Conservation (phyloP, 2,888 invertebrate species). For the Macaria liturata region DNA sequence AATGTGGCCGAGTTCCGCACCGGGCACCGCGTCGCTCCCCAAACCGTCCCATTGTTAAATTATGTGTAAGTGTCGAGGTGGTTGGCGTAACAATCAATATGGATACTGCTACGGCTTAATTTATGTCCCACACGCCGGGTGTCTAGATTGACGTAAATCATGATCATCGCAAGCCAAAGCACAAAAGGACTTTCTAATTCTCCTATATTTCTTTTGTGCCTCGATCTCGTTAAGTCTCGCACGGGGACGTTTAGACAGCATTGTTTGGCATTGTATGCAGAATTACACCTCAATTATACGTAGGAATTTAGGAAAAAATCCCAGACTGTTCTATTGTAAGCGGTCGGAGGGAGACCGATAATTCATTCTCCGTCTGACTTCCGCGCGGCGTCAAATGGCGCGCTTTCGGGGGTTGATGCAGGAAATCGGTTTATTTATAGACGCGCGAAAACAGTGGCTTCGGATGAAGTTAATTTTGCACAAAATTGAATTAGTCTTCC, state of each 20-base stretch:
- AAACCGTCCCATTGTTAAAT: conserved; percentile 50
- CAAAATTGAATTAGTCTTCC: not conserved
- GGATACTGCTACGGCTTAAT: conserved; percentile 51
- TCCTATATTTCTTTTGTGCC: conserved; percentile 57
- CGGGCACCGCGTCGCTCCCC: conserved; percentile 36
- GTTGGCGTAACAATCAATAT: conserved; percentile 45
- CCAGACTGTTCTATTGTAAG: conserved; percentile 58
- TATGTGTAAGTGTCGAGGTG: conserved; percentile 46
- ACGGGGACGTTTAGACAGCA: conserved; percentile 54
- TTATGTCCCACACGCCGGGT: conserved; percentile 49
- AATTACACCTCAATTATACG: conserved; percentile 74
- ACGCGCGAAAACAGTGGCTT: conserved; percentile 11
- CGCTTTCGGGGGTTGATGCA: conserved; percentile 47
- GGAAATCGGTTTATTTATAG: conserved; percentile 32
- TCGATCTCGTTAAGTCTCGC: conserved; percentile 47
- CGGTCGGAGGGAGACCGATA: conserved; percentile 60
- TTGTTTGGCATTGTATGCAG: conserved; percentile 62
- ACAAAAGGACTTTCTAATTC: conserved; percentile 68
- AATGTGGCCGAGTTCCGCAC: conserved; percentile 45
- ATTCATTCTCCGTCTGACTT: conserved; percentile 66
- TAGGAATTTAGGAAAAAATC: conserved; percentile 57
- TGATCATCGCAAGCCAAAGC: conserved; percentile 52
- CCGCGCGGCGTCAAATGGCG: conserved; percentile 59
- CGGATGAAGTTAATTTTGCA: not conserved
- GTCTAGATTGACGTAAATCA: conserved; percentile 68